A percentile compares a stretch with the other conserved stretches of the same genome.
These are phyloP conservation scores for Podarcis muralis DNA, from an alignment of 2,113 vertebrate genomes.

Conservation along the genomic window DNA sequence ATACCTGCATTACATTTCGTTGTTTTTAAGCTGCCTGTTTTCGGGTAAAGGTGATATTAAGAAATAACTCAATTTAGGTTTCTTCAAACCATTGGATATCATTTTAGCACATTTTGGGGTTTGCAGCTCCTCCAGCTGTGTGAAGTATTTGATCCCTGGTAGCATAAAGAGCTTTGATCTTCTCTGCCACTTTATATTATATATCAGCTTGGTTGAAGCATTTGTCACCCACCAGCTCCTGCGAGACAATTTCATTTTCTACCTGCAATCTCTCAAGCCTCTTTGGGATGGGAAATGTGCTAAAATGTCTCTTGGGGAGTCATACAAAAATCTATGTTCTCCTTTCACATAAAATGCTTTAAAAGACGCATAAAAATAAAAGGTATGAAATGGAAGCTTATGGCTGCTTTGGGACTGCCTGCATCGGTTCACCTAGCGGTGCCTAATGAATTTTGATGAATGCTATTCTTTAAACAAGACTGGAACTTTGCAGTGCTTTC, in stretches of 20 bases:
- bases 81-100: not conserved
- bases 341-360: constrained; percentile 2
- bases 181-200: not conserved
- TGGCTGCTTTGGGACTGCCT: not conserved
- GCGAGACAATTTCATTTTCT: constrained; percentile 30
- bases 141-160: not conserved
- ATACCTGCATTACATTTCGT: not conserved
- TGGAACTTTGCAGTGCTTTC: not conserved
- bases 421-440: not conserved
- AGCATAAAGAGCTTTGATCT: not conserved
- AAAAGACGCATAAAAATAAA: constrained; percentile 1
- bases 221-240: not conserved
- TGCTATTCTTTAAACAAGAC: not conserved
- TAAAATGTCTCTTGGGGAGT: not conserved
- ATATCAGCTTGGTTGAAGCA: not conserved
- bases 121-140: not conserved
- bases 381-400: not conserved
- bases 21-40: not conserved
- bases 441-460: constrained; percentile 6
- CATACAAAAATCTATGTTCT: not conserved
- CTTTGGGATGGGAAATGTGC: not conserved
- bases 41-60: not conserved
- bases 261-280: not conserved
- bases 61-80: not conserved
- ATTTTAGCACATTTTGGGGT: not conserved